Base-by-base conservation (phyloP, 2,113 vertebrate genomes). In the Chitala chitala region DNA sequence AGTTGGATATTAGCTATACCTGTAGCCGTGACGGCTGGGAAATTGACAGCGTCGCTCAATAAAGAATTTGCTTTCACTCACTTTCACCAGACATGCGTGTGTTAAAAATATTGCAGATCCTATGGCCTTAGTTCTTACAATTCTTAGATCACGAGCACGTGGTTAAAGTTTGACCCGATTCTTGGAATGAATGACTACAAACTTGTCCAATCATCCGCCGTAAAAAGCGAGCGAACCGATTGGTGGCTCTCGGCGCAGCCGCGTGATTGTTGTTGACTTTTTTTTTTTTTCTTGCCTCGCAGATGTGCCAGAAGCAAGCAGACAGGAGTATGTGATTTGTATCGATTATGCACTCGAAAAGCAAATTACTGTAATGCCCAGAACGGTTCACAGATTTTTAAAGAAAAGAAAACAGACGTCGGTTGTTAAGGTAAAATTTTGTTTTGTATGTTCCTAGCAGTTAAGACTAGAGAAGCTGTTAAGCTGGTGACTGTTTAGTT, bases 121-220 rank as follows among this genome's bases (percentile, higher is more conserved):
- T n/a, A n/a, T n/a, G n/a, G n/a, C n/a, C 13, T 58, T 61, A 4
- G 26, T 42, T 20, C n/a, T 64, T 53, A 31, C 64, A 75, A 71
- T 31, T 64, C n/a, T 44, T 54, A n/a, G n/a, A 33, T 89, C 88
- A 87, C 85, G 88, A 88, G 87, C 77, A 78, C 80, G 61, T 88
- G 85, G 59, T 85, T 89, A 87, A 87, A 75, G 79, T 84, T 54
- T 40, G 51, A 77, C 61, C 81, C 77, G 79, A 73, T 84, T 86
- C 82, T 85, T 79, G 71, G 29, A 69, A 15, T 76, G 74, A 89
- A 59, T 80, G 85, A 77, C 78, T 61, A 22, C 0, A 0, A 0
- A 0, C 1, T 5, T 0, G 42, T 20, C 84, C 84, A 89, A 86
- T 86, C 75, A 76, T 0, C 3, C 1, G 0, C 0, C 6, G 10